These are phyloP conservation scores for Aphidius gifuensis DNA, from an alignment of 1,140 invertebrate species.

Conservation along the genomic window DNA sequence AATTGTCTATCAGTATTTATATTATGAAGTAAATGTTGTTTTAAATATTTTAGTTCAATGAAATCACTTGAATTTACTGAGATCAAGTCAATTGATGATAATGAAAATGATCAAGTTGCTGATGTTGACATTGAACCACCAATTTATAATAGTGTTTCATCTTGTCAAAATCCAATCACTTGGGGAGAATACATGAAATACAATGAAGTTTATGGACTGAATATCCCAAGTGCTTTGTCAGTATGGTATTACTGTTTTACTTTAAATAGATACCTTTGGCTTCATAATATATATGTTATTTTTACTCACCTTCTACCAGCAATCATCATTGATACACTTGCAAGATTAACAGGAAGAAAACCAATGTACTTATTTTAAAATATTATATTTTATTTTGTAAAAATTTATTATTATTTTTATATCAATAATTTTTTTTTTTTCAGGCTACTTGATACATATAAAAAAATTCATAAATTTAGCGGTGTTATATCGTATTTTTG, in stretches of 20 bases:
- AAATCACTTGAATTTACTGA: no score
- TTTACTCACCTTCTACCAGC: constrained; percentile 52
- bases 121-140: constrained; percentile 38
- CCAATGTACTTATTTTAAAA: constrained; percentile 42
- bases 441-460: constrained; percentile 58
- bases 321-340: constrained; percentile 40
- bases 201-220: constrained; percentile 45
- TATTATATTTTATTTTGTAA: background rate
- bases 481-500: constrained; percentile 61
- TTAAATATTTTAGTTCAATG: no score
- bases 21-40: background rate
- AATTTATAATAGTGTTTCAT: constrained; percentile 63
- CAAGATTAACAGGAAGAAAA: constrained; percentile 41
- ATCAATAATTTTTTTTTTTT: constrained; percentile 17
- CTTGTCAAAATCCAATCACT: constrained; percentile 58
- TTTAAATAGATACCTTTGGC: constrained; percentile 48
- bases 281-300: constrained; percentile 53
- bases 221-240: constrained; percentile 44
- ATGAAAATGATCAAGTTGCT: background rate
- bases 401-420: constrained; percentile 6
- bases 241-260: constrained; percentile 60
- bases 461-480: constrained; percentile 59
- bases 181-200: constrained; percentile 58
- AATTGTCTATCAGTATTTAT: no score
- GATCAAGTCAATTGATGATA: no score